phyloP scores from a whole-genome alignment of 1,140 invertebrate species.

The Macrobrachium rosenbergii region DNA sequence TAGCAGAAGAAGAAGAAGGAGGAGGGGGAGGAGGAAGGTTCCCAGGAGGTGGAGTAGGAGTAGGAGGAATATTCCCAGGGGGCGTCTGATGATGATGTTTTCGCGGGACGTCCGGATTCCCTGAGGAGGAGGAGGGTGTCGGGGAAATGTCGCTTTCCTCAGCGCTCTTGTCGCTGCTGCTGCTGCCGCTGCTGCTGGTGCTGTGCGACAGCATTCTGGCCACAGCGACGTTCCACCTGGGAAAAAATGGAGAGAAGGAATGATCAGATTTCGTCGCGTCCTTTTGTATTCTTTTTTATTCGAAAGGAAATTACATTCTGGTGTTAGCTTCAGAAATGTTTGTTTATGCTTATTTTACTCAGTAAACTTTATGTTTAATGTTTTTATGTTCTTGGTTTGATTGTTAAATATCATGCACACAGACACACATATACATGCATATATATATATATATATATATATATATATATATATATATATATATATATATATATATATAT shows the following conservation, averaged over 20 bases:
- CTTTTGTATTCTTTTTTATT: too few species aligned
- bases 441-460: slow-evolving; percentile 11
- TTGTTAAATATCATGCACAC: too few species aligned
- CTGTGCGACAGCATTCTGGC: too few species aligned
- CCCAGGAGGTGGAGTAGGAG: neutral
- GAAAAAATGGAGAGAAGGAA: too few species aligned
- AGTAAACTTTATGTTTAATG: too few species aligned
- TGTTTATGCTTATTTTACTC: too few species aligned
- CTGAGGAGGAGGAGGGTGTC: neutral
- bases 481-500: slow-evolving; percentile 11
- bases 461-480: slow-evolving; percentile 11
- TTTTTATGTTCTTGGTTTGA: too few species aligned
- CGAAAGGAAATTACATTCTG: too few species aligned
- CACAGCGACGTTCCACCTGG: too few species aligned
- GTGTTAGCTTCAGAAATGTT: neutral
- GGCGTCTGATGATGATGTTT: neutral
- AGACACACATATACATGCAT: neutral
- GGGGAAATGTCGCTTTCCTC: neutral
- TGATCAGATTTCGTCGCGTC: too few species aligned
- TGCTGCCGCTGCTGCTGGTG: too few species aligned
- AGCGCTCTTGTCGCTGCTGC: too few species aligned
- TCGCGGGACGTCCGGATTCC: neutral
- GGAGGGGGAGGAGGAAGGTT: neutral
- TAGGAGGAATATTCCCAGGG: neutral
- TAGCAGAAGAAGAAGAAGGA: neutral